Evolutionary conservation across 2,888 invertebrate genomes (phyloP), one percentile per base, ranked within the genome.

Genomic region (Apomyelois bistriatella): DNA sequence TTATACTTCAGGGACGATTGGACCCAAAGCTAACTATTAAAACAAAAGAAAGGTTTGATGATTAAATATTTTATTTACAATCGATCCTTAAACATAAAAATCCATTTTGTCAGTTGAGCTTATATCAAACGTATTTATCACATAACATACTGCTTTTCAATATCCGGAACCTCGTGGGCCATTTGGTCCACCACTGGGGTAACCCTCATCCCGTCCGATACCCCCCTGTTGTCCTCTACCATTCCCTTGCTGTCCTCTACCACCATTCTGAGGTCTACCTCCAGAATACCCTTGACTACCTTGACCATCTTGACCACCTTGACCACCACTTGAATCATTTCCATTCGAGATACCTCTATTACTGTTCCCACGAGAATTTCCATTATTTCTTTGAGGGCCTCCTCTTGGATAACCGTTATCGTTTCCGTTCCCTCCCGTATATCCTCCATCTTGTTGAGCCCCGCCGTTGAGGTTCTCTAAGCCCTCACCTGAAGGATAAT

Each of bases 121-220:
- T 35, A 30, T 50, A 41, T 40, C 16, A 16, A 9, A 40, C 16
- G 3, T 40, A 40, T 38, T 38, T 40, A 40, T 17, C 15, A 15
- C 15, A 8, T 36, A 6, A 16, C 13, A 32, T 15, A 10, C n/a
- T 17, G 5, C 13, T 35, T 8, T 41, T 56, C 60, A 90, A 62
- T 82, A 90, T 52, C 90, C 90, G 2, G 88, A 82, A n/a, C 90
- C 90, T 51, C 84, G 71, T 1, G 72, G 80, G 1, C 89, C 90
- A 49, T 66, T 74, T 0, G 90, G 90, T 8, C 82, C 83, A 40
- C 89, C 88, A 22, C 82, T 83, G 0, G 88, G 83, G 54, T 88
- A 88, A 0, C 88, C 88, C 17, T 83, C 76, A 15, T 74, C 70
- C 4, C 70, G 75, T 36, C 69, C 68, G 6, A 55, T 54, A n/a